phyloP scores from a whole-genome alignment of 2,113 vertebrate genomes.

The Cepphus grylle region DNA sequence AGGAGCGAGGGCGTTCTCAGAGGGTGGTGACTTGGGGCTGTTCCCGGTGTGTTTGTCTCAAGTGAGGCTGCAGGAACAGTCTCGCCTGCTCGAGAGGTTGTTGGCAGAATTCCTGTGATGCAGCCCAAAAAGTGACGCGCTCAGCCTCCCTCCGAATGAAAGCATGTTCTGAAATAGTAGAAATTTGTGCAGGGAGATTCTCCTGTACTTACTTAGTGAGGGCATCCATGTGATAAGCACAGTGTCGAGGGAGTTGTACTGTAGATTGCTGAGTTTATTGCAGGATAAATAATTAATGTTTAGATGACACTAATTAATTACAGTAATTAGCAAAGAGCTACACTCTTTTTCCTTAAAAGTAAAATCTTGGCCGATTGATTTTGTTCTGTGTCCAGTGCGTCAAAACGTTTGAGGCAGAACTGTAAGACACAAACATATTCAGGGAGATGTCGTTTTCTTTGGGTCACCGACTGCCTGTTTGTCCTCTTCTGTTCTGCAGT shows the following conservation, averaged over 20 bases:
- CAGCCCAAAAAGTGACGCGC: background rate
- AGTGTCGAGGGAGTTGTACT: background rate
- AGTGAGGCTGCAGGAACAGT: background rate
- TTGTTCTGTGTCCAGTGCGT: background rate
- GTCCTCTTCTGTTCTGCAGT: background rate
- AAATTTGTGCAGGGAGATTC: background rate
- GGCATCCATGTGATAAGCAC: background rate
- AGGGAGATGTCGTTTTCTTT: rapidly evolving
- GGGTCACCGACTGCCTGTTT: background rate
- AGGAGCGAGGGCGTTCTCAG: background rate
- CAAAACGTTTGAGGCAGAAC: background rate
- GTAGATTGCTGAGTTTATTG: background rate
- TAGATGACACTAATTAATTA: conserved; percentile 30
- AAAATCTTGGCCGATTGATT: background rate
- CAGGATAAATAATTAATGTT: conserved; percentile 52
- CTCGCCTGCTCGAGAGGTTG: rapidly evolving
- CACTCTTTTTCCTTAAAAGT: background rate
- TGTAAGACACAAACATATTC: background rate
- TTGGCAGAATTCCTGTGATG: background rate
- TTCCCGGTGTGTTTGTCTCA: background rate
- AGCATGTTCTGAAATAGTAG: background rate
- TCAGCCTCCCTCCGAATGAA: background rate
- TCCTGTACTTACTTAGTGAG: background rate
- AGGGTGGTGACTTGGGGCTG: no score
- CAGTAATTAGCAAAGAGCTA: background rate